phyloP scores from a whole-genome alignment of 2,113 vertebrate species.

The Otus sunia region DNA sequence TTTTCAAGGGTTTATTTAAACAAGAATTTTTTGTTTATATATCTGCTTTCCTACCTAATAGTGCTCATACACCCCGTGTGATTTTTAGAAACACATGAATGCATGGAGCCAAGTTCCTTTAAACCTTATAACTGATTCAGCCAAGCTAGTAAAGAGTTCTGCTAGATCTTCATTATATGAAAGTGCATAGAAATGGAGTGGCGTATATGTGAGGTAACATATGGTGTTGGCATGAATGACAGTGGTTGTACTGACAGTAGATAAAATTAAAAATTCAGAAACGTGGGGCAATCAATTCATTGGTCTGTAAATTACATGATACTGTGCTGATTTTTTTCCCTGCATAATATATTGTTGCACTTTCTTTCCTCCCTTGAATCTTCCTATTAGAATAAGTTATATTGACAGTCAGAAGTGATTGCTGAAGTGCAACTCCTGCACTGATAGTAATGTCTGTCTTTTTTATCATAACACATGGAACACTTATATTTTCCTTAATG shows the following conservation, averaged over 20 bases:
- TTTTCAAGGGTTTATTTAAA: neutral
- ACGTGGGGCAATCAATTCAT: neutral
- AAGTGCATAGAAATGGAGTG: neutral
- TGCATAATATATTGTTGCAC: neutral
- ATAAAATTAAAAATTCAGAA: constrained; percentile 24
- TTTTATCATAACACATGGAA: neutral
- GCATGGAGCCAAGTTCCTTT: neutral
- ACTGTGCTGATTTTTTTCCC: neutral
- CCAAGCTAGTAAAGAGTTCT: neutral
- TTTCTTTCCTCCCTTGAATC: neutral
- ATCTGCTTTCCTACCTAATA: neutral
- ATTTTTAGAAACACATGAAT: neutral
- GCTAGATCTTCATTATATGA: neutral
- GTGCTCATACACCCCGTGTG: neutral
- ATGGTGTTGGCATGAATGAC: neutral
- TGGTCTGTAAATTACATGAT: neutral
- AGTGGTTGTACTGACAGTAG: neutral
- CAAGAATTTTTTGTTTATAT: neutral
- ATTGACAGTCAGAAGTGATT: neutral
- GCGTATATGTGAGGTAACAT: neutral
- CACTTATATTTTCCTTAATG: neutral
- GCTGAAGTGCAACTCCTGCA: neutral
- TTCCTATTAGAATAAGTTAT: neutral
- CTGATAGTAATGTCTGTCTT: neutral
- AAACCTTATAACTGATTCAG: neutral